Evolutionary conservation across 92 coral and sea anemone genomes (phyloP).

Genomic region (Bergia sp.): DNA sequence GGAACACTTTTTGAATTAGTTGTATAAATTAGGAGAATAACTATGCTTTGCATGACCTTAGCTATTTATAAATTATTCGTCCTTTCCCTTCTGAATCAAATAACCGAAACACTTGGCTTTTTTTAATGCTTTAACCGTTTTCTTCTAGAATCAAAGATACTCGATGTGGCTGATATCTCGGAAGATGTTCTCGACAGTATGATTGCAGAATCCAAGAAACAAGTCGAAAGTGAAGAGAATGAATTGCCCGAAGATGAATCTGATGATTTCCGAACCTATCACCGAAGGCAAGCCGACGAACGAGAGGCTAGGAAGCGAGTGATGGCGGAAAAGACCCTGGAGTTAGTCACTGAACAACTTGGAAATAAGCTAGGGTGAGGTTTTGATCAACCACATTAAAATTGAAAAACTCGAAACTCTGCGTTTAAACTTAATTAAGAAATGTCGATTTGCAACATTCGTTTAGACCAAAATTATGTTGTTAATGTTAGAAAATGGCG

Average conservation of each 20-base stretch:
- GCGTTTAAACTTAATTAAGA: no score
- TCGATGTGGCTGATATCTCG: not conserved
- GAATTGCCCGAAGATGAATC: slow-evolving; percentile 7
- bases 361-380: slow-evolving; percentile 22
- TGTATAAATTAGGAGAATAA: no score
- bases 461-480: not conserved
- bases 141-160: not conserved
- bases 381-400: no score
- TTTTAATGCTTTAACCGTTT: not conserved
- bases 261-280: slow-evolving; percentile 11
- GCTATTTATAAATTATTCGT: no score
- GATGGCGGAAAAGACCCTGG: slow-evolving; percentile 6
- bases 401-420: not conserved
- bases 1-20: no score
- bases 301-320: slow-evolving; percentile 20
- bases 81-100: no score
- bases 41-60: no score
- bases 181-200: slow-evolving; percentile 9
- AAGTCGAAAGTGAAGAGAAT: slow-evolving; percentile 19
- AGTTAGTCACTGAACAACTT: slow-evolving; percentile 24
- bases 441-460: no score
- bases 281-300: slow-evolving; percentile 21
- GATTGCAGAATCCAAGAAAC: slow-evolving; percentile 30
- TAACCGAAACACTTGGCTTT: not conserved
- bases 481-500: not conserved